These are phyloP conservation scores for Zeus faber DNA, from an alignment of 2,113 vertebrate genomes.

Conservation along the genomic window DNA sequence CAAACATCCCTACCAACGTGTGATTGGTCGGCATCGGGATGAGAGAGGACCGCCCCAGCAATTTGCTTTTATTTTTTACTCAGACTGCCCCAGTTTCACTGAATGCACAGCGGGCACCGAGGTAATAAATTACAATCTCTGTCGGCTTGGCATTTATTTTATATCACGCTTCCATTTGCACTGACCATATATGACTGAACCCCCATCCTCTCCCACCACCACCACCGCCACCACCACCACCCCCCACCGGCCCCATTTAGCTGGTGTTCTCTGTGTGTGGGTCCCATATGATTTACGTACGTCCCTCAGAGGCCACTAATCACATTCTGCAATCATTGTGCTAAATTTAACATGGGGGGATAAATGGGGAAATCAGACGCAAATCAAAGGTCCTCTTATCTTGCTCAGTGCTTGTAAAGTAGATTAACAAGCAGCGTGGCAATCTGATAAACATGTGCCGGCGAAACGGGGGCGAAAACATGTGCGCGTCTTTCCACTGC, in stretches of 20 bases:
- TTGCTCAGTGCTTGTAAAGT: constrained; percentile 45
- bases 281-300: constrained; percentile 56
- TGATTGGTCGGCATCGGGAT: neutral
- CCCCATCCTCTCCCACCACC: too few species aligned
- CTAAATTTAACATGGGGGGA: constrained; percentile 67
- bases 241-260: too few species aligned
- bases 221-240: too few species aligned
- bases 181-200: too few species aligned
- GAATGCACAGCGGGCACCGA: constrained; percentile 15
- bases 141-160: neutral
- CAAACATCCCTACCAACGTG: neutral
- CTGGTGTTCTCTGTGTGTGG: constrained; percentile 29
- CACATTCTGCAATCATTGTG: constrained; percentile 58
- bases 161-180: neutral
- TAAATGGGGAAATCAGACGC: constrained; percentile 42
- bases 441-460: constrained; percentile 70
- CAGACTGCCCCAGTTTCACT: neutral
- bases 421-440: constrained; percentile 53
- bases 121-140: constrained; percentile 4
- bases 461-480: constrained; percentile 48
- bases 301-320: constrained; percentile 45
- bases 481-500: constrained; percentile 47
- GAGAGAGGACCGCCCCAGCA: constrained; percentile 18
- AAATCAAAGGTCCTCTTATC: constrained; percentile 69
- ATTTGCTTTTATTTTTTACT: neutral